phyloP scores from a whole-genome alignment of 1,140 invertebrate species.

The Nylanderia fulva region DNA sequence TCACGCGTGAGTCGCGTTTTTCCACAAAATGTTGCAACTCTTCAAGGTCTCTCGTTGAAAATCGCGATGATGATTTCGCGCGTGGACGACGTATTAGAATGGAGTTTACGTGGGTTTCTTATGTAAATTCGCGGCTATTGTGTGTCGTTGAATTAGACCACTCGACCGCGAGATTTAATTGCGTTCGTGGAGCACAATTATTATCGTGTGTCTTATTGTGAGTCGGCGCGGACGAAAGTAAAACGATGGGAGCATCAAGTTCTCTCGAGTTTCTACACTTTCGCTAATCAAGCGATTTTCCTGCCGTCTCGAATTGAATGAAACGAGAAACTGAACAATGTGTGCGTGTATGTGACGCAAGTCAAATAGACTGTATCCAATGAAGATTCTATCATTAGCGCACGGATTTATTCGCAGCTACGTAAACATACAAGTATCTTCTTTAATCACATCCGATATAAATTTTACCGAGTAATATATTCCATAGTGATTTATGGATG shows the following conservation, averaged over 20 bases:
- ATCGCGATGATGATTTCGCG: slow-evolving; percentile 51
- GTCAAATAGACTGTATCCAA: background rate
- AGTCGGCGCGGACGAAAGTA: slow-evolving; percentile 41
- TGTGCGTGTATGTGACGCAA: background rate
- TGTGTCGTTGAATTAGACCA: background rate
- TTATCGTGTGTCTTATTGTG: slow-evolving; percentile 29
- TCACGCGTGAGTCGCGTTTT: slow-evolving; percentile 62
- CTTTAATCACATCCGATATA: background rate
- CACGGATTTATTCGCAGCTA: background rate
- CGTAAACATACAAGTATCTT: background rate
- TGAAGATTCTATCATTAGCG: background rate
- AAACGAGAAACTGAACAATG: slow-evolving; percentile 24
- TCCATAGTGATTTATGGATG: too few species aligned
- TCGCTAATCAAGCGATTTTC: slow-evolving; percentile 50
- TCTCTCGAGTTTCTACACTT: slow-evolving; percentile 51
- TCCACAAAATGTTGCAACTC: slow-evolving; percentile 32
- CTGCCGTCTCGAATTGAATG: slow-evolving; percentile 27
- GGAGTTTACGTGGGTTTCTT: slow-evolving; percentile 14
- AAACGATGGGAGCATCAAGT: slow-evolving; percentile 29
- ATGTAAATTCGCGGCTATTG: slow-evolving; percentile 51
- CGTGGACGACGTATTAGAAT: background rate
- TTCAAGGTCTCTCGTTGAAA: slow-evolving; percentile 56
- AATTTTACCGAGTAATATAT: background rate
- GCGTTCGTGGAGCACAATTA: background rate
- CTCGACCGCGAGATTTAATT: slow-evolving; percentile 7